Base-by-base conservation (phyloP, 1,140 invertebrate genomes). In the Penaeus japonicus region DNA sequence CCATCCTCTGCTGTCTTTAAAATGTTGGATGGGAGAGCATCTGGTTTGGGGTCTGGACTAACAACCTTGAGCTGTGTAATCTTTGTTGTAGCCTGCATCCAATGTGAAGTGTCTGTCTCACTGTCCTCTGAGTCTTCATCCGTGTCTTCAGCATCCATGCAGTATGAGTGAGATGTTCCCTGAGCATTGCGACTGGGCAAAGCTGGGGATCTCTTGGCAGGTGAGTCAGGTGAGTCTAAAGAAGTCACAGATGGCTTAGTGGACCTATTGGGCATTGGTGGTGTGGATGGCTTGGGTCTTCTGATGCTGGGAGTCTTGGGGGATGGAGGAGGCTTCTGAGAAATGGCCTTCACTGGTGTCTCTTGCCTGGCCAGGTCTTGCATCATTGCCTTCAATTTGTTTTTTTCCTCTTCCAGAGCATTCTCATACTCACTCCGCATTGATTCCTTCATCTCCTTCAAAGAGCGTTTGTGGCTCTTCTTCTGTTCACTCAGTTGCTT, bases 291-390 rank as follows among this genome's bases (percentile, higher is more conserved):
- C 65, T 77, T 47, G 47, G 47, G 15, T 15, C 47, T 83, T 57
- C 30, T 78, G 1, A n/a, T 24, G 10, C 32, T 39, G n/a, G 75
- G 24, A 27, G 70, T 59, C 62, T 77, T 88, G 0, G 80, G 70
- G 7, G 87, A 88, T 22, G 87, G 80, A 54, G 86, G 86, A 39
- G 87, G 87, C 24, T 88, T 88, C 24, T 84, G 79, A 20, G 79
- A 57, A 18, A 83, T 62, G 17, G 47, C 54, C 27, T 79, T 53
- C 32, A 59, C 30, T 59, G 80, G 3, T 35, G 87, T 35, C n/a
- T 88, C 87, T 57, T 59, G 24, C 15, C 47, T 80, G 15, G 87
- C 47, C n/a, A 88, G 59, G 24, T 88, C 87, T 30, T 77, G 83
- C 87, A 88, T 84, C 80, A 88, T 88, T 30, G 39, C 80, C 24